Percentiles rank a stretch among this genome's conserved stretches.
Conservation (phyloP, 2,888 invertebrate species). For the Sylvicola fuscatus region DNA sequence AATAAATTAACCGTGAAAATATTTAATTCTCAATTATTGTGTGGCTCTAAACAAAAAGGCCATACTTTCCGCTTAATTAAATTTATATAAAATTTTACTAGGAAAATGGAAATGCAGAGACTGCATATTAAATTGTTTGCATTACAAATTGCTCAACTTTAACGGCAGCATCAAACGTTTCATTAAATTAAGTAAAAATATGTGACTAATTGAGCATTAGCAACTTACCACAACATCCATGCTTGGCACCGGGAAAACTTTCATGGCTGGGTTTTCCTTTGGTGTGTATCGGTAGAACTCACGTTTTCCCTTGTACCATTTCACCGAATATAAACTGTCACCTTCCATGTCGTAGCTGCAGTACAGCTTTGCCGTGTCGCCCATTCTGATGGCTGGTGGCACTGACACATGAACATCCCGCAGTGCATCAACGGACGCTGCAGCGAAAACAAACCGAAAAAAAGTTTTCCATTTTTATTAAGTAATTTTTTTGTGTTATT, state of each 20-base stretch:
- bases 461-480: no score
- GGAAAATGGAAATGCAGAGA: no score
- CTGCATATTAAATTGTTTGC: no score
- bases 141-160: no score
- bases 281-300: constrained; percentile 73
- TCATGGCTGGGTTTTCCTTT: constrained; percentile 44
- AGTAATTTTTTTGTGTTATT: no score
- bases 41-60: no score
- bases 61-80: no score
- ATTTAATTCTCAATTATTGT: no score
- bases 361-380: constrained; percentile 37
- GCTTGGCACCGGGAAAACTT: constrained; percentile 48
- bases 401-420: constrained; percentile 42
- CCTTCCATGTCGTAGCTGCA: constrained; percentile 63
- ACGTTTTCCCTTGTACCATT: constrained; percentile 64
- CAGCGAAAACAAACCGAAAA: not conserved
- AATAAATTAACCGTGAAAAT: no score
- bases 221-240: constrained; percentile 60
- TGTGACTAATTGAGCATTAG: not conserved
- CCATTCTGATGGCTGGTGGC: constrained; percentile 41
- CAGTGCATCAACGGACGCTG: constrained; percentile 16
- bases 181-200: no score
- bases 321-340: constrained; percentile 57
- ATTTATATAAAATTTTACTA: no score
- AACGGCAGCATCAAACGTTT: no score